These are phyloP conservation scores for Pristionchus arcanus DNA, from an alignment of 2,888 invertebrate species.

Conservation along the genomic window DNA sequence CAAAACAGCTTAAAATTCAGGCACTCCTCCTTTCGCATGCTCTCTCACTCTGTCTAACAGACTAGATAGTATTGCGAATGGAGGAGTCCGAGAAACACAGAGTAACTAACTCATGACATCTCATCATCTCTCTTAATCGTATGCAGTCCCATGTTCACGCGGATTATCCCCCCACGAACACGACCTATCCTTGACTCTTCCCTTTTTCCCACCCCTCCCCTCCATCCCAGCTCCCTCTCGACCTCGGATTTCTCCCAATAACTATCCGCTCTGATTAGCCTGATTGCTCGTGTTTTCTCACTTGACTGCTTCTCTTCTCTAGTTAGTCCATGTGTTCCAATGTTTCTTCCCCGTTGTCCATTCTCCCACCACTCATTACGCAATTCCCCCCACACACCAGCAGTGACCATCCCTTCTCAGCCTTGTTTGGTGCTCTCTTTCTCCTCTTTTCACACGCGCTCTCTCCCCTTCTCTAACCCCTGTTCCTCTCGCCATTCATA, in stretches of 20 bases:
- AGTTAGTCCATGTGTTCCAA: slow-evolving; percentile 41
- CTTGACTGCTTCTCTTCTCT: slow-evolving; percentile 15
- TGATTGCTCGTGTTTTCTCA: slow-evolving; percentile 49
- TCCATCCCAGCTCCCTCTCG: background rate
- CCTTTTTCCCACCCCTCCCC: background rate
- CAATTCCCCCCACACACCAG: background rate
- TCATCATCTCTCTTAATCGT: background rate
- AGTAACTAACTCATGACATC: background rate
- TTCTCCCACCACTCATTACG: slow-evolving; percentile 22
- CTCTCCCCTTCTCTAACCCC: background rate
- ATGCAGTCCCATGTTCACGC: slow-evolving; percentile 12
- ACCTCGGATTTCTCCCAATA: slow-evolving; percentile 43
- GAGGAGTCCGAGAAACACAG: too few species aligned
- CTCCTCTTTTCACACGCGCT: background rate
- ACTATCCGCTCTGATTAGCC: slow-evolving; percentile 47
- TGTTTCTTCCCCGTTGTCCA: background rate
- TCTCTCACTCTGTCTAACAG: background rate
- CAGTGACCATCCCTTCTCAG: background rate
- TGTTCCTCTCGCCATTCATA: slow-evolving; percentile 5
- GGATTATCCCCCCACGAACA: background rate
- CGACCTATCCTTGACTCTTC: slow-evolving; percentile 22
- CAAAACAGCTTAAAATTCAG: background rate
- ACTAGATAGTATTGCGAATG: too few species aligned
- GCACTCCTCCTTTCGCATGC: too few species aligned
- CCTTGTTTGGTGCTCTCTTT: background rate